Evolutionary conservation across 1,140 invertebrate species (phyloP), one percentile per base, ranked within the genome.

Genomic region (Aradophagus sp.): DNA sequence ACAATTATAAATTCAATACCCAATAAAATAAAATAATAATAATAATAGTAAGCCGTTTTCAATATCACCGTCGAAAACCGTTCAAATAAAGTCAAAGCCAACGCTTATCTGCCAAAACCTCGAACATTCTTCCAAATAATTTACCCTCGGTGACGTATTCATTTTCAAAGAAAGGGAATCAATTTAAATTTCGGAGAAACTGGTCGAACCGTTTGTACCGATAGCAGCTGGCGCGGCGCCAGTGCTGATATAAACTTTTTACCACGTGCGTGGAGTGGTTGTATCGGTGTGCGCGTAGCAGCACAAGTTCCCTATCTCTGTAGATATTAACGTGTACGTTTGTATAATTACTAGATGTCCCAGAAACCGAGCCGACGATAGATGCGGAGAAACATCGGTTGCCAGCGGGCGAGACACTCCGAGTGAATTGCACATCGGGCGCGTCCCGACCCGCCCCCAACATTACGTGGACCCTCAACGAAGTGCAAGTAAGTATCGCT

Each of bases 391-490:
- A 74, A 68, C 68, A 79, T 29, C 80, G 81, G 27, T 76, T 85
- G 58, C 61, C 77, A 27, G 86, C 91, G 2, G 91, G 89, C 42
- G 92, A 94, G 72, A 88, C 87, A 71, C 82, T 94, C 42, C 89
- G 90, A 73, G 92, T 92, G 10, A 91, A 92, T 74, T 94, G 93
- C 81, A 93, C 91, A 66, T 92, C 93, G 31, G 89, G 89, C 14
- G 87, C 89, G 1, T 90, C 92, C 1, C 87, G 90, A 45, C 93
- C 93, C 11, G 90, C 92, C 6, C 90, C 93, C 0, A 89, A 91
- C 77, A 89, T 95, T 78, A 93, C 91, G 53, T 95, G 93, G 93
- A 88, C 92, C 73, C 89, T 95, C 78, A 95, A 95, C 86, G 91
- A 91, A 73, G 87, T 90, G 77, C 90, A 90, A 87, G 93, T 94